Evolutionary conservation across 2,888 invertebrate species (phyloP).

Genomic region (Aproaerema taeniolella): DNA sequence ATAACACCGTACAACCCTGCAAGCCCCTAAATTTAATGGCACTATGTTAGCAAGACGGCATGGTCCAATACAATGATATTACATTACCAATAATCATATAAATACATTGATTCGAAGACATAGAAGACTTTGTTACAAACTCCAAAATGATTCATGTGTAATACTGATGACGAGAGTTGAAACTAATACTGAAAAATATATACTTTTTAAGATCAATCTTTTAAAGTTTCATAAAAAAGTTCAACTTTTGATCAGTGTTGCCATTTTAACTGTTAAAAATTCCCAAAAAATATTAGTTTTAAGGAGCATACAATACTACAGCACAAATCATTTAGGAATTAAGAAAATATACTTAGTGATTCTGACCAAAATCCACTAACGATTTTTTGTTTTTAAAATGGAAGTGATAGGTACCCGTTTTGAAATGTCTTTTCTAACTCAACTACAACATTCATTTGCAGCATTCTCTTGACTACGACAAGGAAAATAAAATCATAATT

Average conservation of each 20-base stretch:
- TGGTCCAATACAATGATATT: conserved; percentile 47
- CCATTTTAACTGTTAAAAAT: too few species aligned
- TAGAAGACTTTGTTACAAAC: conserved; percentile 38
- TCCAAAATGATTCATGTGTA: conserved; percentile 8
- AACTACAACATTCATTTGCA: too few species aligned
- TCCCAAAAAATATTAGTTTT: too few species aligned
- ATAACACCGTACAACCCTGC: conserved; percentile 11
- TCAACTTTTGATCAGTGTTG: too few species aligned
- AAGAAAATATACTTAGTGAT: conserved; percentile 52
- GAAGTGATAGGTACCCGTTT: conserved; percentile 42
- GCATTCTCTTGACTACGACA: conserved; percentile 26
- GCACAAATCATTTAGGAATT: too few species aligned
- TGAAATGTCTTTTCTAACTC: conserved; percentile 27
- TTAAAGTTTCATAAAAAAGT: too few species aligned
- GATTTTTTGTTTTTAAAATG: conserved; percentile 20
- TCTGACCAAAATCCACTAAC: too few species aligned
- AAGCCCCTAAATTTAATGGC: conserved; percentile 35
- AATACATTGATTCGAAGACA: conserved; percentile 37
- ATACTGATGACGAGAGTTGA: too few species aligned
- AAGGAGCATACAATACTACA: too few species aligned
- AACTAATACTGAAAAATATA: too few species aligned
- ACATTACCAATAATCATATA: conserved; percentile 32
- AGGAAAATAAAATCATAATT: conserved; percentile 33
- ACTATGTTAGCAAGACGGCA: conserved; percentile 33
- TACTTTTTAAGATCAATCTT: too few species aligned